Conservation (phyloP, 2,888 invertebrate genomes). For the Podotricha telesiphe region DNA sequence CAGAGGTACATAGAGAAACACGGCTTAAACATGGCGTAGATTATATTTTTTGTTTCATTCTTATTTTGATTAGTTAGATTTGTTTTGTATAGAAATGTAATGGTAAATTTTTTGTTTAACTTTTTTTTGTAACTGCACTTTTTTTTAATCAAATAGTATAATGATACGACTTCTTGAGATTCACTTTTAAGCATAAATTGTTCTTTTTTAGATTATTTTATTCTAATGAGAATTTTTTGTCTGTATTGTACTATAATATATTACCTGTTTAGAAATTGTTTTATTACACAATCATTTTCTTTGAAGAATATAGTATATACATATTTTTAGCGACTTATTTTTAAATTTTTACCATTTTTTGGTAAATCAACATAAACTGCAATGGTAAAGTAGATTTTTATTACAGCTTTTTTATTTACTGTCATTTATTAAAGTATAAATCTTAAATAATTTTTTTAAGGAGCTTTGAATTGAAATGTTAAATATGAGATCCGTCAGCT, state of each 20-base stretch:
- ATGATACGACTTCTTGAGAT: neutral
- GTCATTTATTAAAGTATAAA: constrained; percentile 4
- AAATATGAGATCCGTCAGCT: neutral
- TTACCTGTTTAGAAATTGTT: constrained; percentile 9
- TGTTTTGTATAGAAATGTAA: neutral
- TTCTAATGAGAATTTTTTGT: neutral
- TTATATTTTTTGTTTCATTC: constrained; percentile 42
- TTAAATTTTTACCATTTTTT: neutral
- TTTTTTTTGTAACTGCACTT: neutral
- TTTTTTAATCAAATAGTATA: neutral
- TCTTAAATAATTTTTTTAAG: neutral
- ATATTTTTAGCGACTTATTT: neutral
- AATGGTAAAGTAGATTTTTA: neutral
- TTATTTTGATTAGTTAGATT: too few relatives aligned
- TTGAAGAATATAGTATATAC: neutral
- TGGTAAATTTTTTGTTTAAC: neutral
- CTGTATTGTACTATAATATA: neutral
- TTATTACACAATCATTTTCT: neutral
- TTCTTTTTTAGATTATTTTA: neutral
- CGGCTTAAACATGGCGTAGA: constrained; percentile 72
- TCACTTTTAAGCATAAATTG: constrained; percentile 6
- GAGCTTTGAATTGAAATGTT: constrained; percentile 13
- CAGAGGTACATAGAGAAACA: constrained; percentile 91
- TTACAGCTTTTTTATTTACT: neutral
- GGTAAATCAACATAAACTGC: neutral